A percentile compares a stretch with the other conserved stretches of the same genome.
Conservation (phyloP, 2,888 invertebrate genomes). For the Philaethria dido region DNA sequence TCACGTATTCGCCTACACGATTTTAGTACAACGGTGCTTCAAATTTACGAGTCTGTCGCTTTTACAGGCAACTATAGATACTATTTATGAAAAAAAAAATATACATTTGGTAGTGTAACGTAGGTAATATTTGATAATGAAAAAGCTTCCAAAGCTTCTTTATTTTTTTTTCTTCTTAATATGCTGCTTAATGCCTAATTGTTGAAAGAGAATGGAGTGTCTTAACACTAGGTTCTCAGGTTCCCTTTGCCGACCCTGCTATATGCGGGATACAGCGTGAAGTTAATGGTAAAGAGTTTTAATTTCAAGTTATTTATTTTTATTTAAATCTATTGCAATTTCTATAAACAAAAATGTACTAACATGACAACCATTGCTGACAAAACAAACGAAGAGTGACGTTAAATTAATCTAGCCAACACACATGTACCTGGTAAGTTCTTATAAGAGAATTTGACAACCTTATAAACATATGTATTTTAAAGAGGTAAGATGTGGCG, state of each 20-base stretch:
- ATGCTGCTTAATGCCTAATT: no score
- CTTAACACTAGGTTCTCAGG: no score
- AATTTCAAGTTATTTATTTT: no score
- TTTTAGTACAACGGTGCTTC: constrained; percentile 6
- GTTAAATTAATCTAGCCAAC: neutral
- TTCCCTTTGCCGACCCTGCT: no score
- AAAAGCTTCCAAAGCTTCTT: no score
- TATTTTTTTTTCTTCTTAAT: no score
- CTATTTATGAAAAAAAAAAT: constrained; percentile 2
- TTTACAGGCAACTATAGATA: constrained; percentile 10
- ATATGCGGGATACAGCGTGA: no score
- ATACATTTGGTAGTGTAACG: neutral
- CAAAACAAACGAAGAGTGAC: neutral
- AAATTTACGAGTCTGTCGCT: constrained; percentile 25
- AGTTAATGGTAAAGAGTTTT: no score
- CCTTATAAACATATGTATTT: no score
- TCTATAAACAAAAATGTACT: neutral
- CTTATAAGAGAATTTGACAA: no score
- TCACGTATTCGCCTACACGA: constrained; percentile 20
- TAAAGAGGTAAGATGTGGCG: no score
- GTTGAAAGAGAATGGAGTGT: no score
- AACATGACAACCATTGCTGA: neutral
- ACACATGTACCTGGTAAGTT: neutral
- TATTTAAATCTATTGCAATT: neutral
- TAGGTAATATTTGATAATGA: neutral